phyloP scores from a whole-genome alignment of 2,888 invertebrate species.

The Ectemnius lituratus region DNA sequence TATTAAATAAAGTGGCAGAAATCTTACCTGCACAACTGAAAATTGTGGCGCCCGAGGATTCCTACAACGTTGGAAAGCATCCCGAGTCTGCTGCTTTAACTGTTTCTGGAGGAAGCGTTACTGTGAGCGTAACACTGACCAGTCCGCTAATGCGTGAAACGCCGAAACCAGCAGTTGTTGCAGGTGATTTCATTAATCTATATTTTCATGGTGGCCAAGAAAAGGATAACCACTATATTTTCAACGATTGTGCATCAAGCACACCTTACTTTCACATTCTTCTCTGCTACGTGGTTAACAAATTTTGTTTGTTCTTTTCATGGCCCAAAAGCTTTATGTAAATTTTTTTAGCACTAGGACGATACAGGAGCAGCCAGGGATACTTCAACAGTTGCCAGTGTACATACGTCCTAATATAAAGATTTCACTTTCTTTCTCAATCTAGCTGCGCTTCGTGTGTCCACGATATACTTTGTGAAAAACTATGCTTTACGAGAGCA shows the following conservation, averaged over 20 bases:
- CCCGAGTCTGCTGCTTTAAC: conserved; percentile 91
- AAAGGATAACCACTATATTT: conserved; percentile 72
- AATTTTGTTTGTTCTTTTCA: conserved; percentile 76
- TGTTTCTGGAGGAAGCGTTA: conserved; percentile 88
- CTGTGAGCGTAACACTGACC: conserved; percentile 93
- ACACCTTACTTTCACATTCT: conserved; percentile 55
- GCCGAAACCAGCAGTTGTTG: conserved; percentile 67
- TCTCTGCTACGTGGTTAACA: conserved; percentile 43
- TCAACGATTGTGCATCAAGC: conserved; percentile 39
- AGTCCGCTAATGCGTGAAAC: conserved; percentile 94
- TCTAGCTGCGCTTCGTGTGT: conserved; percentile 72
- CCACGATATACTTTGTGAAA: conserved; percentile 59
- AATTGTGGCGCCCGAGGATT: conserved; percentile 85
- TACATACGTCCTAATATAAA: conserved; percentile 66
- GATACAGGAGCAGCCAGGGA: conserved; percentile 68
- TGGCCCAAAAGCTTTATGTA: conserved; percentile 71
- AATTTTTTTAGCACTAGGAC: conserved; percentile 70
- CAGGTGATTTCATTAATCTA: conserved; percentile 72
- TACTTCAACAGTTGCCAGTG: conserved; percentile 62
- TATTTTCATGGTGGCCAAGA: conserved; percentile 72
- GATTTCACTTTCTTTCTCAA: conserved; percentile 64
- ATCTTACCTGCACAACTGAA: conserved; percentile 90
- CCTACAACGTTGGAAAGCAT: conserved; percentile 90
- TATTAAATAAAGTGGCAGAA: conserved; percentile 92
- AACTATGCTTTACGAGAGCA: conserved; percentile 43